A percentile compares a stretch with the other conserved stretches of the same genome.
Conservation (phyloP, 2,888 invertebrate species). For the Microchrysa polita region DNA sequence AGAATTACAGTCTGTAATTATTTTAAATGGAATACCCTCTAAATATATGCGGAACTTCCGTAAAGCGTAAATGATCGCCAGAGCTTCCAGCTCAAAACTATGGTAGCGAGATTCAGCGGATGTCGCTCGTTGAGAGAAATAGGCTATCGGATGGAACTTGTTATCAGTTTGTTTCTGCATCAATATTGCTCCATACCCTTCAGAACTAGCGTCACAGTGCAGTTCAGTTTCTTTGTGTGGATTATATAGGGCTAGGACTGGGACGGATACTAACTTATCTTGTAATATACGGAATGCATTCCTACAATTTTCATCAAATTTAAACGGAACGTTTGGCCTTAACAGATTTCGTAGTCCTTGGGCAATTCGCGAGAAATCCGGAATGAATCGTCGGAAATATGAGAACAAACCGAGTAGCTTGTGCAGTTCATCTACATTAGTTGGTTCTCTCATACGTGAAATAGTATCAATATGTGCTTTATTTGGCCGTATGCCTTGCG, state of each 20-base stretch:
- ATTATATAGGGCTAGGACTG: slow-evolving; percentile 55
- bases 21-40: no score
- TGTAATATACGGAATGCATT: no score
- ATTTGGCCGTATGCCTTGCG: slow-evolving; percentile 26
- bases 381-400: slow-evolving; percentile 54
- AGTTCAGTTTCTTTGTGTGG: slow-evolving; percentile 54
- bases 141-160: no score
- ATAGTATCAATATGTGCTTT: slow-evolving; percentile 20
- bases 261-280: slow-evolving; percentile 42
- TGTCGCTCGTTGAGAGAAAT: no score
- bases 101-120: no score
- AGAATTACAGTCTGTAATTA: slow-evolving; percentile 47
- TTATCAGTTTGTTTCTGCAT: no score
- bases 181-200: no score
- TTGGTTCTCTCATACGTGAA: background rate
- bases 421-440: slow-evolving; percentile 36
- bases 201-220: slow-evolving; percentile 54
- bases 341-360: slow-evolving; percentile 23
- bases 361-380: no score
- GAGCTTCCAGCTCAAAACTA: no score
- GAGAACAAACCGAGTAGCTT: slow-evolving; percentile 52
- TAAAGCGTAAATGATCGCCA: no score
- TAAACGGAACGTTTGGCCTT: background rate
- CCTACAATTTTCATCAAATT: no score
- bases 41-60: no score